phyloP scores from a whole-genome alignment of 2,888 invertebrate species.

The Neoaliturus tenellus region DNA sequence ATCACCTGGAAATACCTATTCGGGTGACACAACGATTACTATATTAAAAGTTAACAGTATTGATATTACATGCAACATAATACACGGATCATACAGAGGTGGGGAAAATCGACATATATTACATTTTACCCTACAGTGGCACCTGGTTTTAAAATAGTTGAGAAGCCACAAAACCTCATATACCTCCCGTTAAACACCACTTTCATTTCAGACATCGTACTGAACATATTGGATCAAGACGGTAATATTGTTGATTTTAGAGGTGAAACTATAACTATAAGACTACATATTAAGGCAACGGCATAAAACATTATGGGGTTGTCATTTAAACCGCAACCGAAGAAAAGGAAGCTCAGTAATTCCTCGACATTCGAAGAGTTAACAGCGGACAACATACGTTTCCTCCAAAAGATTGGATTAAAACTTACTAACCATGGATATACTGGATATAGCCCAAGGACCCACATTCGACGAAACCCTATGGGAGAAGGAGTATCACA shows the following conservation, averaged over 20 bases:
- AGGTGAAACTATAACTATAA: background rate
- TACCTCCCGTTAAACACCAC: constrained; percentile 33
- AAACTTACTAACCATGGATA: constrained; percentile 29
- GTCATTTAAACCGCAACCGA: background rate
- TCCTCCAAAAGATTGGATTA: constrained; percentile 21
- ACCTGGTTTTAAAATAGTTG: constrained; percentile 25
- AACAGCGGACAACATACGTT: constrained; percentile 28
- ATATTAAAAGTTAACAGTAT: constrained; percentile 24
- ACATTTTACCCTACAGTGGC: constrained; percentile 14
- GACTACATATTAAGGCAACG: background rate
- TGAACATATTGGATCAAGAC: constrained; percentile 46
- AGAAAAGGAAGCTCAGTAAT: background rate
- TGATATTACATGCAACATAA: constrained; percentile 45
- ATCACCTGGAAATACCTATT: background rate
- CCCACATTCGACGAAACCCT: constrained; percentile 58
- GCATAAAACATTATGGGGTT: constrained; percentile 9
- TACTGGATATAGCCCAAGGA: constrained; percentile 45
- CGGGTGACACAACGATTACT: background rate
- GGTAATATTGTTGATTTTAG: constrained; percentile 16
- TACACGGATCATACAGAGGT: constrained; percentile 34
- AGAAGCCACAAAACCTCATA: constrained; percentile 36
- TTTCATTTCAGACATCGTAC: constrained; percentile 34
- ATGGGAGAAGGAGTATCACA: constrained; percentile 61
- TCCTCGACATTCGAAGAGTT: background rate
- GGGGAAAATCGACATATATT: constrained; percentile 37